Percentiles rank a stretch among this genome's conserved stretches.
phyloP scores from a whole-genome alignment of 2,113 vertebrate genomes.

The Callithrix jacchus region DNA sequence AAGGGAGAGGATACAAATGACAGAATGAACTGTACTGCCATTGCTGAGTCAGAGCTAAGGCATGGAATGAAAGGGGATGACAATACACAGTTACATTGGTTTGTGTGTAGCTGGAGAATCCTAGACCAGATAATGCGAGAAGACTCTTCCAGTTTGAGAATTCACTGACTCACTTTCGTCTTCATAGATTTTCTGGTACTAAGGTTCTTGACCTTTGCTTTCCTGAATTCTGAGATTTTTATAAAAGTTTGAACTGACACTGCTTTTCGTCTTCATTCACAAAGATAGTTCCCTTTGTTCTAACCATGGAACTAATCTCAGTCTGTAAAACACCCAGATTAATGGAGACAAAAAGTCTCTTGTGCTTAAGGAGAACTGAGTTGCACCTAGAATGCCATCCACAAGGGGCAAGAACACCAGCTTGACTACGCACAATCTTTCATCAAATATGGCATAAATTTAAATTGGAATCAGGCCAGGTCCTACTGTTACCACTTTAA shows the following conservation, averaged over 20 bases:
- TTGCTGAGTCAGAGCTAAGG: not conserved
- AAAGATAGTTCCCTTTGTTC: not conserved
- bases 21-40: fast-evolving
- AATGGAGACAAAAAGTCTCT: not conserved
- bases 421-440: conserved; percentile 34
- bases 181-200: not conserved
- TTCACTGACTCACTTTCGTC: not conserved
- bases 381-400: not conserved
- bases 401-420: not conserved
- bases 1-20: not conserved
- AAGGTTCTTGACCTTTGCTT: not conserved
- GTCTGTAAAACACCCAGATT: not conserved
- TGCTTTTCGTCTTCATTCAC: not conserved
- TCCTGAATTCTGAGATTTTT: not conserved
- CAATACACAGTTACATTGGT: too few species aligned
- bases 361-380: not conserved
- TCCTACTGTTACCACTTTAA: conserved; percentile 66
- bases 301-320: not conserved
- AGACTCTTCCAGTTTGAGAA: not conserved
- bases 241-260: not conserved
- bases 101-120: not conserved
- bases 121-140: not conserved
- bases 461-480: conserved; percentile 54
- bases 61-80: not conserved
- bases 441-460: conserved; percentile 62